Conservation (phyloP, 2,797 vertebrate genomes). For the Tamandua tetradactyla region DNA sequence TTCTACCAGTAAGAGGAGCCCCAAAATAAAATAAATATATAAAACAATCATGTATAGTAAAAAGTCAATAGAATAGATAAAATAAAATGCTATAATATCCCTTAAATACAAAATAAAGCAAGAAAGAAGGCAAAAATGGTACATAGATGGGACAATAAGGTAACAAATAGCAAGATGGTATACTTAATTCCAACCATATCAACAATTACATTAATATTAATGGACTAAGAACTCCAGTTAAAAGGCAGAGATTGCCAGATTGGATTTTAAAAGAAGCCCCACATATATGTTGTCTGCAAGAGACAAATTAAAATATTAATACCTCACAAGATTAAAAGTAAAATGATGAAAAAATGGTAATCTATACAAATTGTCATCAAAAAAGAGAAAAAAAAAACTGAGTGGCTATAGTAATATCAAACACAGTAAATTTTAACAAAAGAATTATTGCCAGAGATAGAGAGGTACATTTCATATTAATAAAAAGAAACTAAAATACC, state of each 20-base stretch:
- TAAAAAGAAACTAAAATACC: slow-evolving; percentile 17
- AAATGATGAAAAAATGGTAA: not conserved
- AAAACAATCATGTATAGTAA: not conserved
- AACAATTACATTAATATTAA: not conserved
- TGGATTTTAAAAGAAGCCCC: not conserved
- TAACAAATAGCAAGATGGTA: slow-evolving; percentile 17
- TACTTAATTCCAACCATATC: not conserved
- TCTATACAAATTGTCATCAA: not conserved
- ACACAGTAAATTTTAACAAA: slow-evolving; percentile 12
- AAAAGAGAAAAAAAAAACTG: not conserved
- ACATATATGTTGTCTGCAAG: not conserved
- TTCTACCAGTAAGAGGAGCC: too few species aligned
- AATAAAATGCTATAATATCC: not conserved
- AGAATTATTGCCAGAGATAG: not conserved
- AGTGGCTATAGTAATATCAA: not conserved
- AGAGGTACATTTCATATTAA: not conserved
- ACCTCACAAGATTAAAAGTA: not conserved
- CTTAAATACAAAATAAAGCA: slow-evolving; percentile 16
- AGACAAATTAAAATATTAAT: slow-evolving; percentile 15
- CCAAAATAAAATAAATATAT: too few species aligned
- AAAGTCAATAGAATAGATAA: not conserved
- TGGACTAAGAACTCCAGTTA: not conserved
- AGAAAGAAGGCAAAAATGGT: not conserved
- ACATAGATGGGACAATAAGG: not conserved
- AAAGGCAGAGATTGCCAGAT: not conserved